Conservation (phyloP, 2,888 invertebrate species). For the Coleophora flavipennella region DNA sequence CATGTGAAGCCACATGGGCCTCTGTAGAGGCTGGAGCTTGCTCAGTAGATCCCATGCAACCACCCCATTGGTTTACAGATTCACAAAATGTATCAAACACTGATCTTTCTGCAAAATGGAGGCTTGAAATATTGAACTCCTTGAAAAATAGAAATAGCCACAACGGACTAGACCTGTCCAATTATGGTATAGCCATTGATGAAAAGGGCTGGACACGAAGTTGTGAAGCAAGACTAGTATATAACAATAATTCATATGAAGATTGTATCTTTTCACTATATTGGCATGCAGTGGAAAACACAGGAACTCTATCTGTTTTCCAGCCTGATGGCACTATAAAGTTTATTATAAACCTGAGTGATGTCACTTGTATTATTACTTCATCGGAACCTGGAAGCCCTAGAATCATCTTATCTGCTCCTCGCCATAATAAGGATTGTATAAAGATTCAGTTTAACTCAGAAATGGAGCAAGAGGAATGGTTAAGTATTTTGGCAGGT, state of each 20-base stretch:
- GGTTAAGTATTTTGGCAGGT: conserved; percentile 86
- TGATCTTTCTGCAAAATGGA: conserved; percentile 82
- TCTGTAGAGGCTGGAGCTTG: conserved; percentile 88
- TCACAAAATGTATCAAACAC: conserved; percentile 71
- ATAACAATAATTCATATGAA: conserved; percentile 71
- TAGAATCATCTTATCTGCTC: conserved; percentile 81
- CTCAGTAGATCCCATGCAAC: conserved; percentile 78
- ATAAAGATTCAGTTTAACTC: conserved; percentile 84
- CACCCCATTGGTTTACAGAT: conserved; percentile 85
- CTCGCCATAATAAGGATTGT: conserved; percentile 73
- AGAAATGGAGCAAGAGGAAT: conserved; percentile 91
- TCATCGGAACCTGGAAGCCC: conserved; percentile 87
- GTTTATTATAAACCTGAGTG: conserved; percentile 80
- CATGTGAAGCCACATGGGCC: conserved; percentile 86
- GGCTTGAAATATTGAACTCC: conserved; percentile 79
- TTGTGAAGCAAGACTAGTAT: conserved; percentile 81
- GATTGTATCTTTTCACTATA: conserved; percentile 87
- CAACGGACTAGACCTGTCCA: conserved; percentile 63
- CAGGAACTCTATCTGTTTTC: conserved; percentile 82
- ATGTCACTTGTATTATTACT: conserved; percentile 83
- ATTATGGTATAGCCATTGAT: conserved; percentile 85
- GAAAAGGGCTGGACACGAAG: conserved; percentile 90
- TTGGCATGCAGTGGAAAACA: conserved; percentile 83
- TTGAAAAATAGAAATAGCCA: conserved; percentile 73
- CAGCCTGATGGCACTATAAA: conserved; percentile 86